These are phyloP conservation scores for Oncorhynchus gorbuscha DNA, from an alignment of 2,113 vertebrate genomes.

Conservation along the genomic window DNA sequence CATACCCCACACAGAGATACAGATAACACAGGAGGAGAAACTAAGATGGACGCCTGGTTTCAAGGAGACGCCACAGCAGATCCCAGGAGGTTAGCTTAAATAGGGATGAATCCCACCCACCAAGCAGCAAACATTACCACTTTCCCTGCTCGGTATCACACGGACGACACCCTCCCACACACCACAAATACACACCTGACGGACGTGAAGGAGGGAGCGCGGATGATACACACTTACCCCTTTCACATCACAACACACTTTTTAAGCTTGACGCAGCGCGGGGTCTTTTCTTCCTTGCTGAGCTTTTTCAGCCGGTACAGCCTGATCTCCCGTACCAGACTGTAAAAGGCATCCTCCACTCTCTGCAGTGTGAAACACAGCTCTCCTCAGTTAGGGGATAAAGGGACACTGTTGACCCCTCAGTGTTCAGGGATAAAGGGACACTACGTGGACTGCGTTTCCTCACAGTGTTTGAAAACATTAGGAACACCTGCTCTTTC, in stretches of 20 bases:
- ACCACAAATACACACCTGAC: conserved; percentile 30
- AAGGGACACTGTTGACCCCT: neutral
- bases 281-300: conserved; percentile 98
- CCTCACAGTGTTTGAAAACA: no score
- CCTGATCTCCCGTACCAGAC: conserved; percentile 98
- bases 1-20: conserved; percentile 35
- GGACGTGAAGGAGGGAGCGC: neutral
- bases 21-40: conserved; percentile 1
- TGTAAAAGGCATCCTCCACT: conserved; percentile 99
- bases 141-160: conserved; percentile 43
- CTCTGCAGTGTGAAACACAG: conserved; percentile 99
- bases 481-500: no score
- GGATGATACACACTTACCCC: conserved; percentile 86
- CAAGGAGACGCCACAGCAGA: conserved; percentile 25
- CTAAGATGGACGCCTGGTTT: neutral
- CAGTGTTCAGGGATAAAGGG: no score
- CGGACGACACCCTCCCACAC: neutral
- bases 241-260: conserved; percentile 98
- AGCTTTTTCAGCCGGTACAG: conserved; percentile 97
- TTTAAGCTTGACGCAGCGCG: conserved; percentile 97
- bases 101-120: conserved; percentile 1
- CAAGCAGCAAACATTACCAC: neutral
- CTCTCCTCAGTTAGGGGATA: conserved; percentile 64
- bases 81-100: conserved; percentile 60
- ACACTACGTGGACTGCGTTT: no score